A percentile compares a stretch with the other conserved stretches of the same genome.
These are phyloP conservation scores for Noctua fimbriata DNA, from an alignment of 2,888 invertebrate species.

Conservation along the genomic window DNA sequence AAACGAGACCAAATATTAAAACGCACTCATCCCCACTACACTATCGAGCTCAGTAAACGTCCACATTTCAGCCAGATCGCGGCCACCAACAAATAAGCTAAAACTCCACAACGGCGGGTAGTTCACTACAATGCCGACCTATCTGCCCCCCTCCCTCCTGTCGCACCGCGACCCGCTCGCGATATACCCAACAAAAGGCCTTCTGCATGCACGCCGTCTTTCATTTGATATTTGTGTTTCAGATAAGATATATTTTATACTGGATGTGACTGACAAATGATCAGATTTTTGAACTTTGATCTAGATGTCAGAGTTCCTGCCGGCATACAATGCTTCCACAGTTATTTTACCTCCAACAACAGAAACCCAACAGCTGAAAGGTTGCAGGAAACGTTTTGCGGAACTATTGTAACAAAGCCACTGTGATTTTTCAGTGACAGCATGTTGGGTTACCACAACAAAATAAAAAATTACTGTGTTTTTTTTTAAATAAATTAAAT, in stretches of 20 bases:
- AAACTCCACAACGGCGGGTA: slow-evolving; percentile 57
- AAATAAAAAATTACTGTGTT: neutral
- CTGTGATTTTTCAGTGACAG: neutral
- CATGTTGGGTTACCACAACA: neutral
- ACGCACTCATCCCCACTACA: slow-evolving; percentile 41
- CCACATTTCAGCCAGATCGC: slow-evolving; percentile 52
- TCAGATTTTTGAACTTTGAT: neutral
- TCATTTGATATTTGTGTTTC: slow-evolving; percentile 65
- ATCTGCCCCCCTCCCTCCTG: neutral
- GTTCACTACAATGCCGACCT: slow-evolving; percentile 51
- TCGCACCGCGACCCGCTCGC: slow-evolving; percentile 32
- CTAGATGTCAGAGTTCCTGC: neutral
- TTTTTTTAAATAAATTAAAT: neutral
- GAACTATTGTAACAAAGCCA: neutral
- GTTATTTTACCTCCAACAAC: neutral
- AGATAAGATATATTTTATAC: slow-evolving; percentile 49
- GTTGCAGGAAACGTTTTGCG: neutral
- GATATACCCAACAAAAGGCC: slow-evolving; percentile 66
- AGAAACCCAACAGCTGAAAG: neutral
- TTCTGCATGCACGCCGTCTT: slow-evolving; percentile 59
- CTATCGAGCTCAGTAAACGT: slow-evolving; percentile 55
- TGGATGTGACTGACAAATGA: slow-evolving; percentile 50
- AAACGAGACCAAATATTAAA: slow-evolving; percentile 40
- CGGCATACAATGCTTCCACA: neutral
- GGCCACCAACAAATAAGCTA: slow-evolving; percentile 54